Percentiles rank a stretch among this genome's conserved stretches.
phyloP scores from a whole-genome alignment of 2,113 vertebrate species.

The Ceyx melanurus region DNA sequence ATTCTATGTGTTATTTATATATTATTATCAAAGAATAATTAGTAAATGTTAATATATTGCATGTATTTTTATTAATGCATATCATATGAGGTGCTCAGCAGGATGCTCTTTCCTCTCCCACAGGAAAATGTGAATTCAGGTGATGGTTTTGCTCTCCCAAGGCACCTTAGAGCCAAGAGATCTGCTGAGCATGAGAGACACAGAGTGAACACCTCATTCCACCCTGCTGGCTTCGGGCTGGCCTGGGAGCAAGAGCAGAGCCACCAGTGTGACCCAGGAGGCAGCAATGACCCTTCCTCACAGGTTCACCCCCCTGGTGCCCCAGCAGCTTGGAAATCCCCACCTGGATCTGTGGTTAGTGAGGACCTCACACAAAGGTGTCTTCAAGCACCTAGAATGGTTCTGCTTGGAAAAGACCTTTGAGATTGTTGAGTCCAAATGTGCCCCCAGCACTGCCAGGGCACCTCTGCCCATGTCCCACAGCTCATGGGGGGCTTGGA shows the following conservation, averaged over 20 bases:
- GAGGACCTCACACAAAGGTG: neutral
- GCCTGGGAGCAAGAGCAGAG: neutral
- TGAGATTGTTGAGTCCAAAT: neutral
- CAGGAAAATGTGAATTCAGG: neutral
- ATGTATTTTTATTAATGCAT: too few relatives aligned
- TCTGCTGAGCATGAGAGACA: neutral
- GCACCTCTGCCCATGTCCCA: neutral
- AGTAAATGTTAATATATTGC: neutral
- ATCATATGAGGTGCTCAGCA: neutral
- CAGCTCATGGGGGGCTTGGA: neutral
- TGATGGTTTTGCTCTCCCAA: rapidly evolving
- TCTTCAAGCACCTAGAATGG: neutral
- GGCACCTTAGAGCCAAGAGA: neutral
- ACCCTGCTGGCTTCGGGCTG: rapidly evolving
- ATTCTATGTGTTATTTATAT: neutral
- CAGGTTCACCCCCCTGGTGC: neutral
- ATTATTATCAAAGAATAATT: neutral
- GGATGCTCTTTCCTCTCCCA: neutral
- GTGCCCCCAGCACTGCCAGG: neutral
- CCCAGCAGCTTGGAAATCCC: neutral
- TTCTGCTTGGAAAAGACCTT: neutral
- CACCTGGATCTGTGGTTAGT: neutral
- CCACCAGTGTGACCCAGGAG: neutral
- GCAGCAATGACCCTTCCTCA: neutral
- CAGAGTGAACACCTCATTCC: rapidly evolving